Evolutionary conservation across 2,797 vertebrate genomes (phyloP).

Genomic region (Spinus pinus): DNA sequence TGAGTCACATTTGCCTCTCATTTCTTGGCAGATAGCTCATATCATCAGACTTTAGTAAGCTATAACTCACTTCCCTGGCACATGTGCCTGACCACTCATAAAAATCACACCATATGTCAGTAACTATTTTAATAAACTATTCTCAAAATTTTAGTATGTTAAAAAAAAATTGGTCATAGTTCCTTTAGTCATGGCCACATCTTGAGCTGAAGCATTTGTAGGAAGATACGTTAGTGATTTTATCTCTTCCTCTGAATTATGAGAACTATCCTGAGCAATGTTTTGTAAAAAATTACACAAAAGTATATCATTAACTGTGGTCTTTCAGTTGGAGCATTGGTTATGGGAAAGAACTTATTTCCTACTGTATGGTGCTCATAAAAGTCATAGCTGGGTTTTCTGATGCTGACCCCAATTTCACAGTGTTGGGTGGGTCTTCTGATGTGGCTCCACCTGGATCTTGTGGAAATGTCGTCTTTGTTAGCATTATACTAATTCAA

Average conservation of each 20-base stretch:
- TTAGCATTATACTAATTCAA: background rate
- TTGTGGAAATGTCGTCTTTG: background rate
- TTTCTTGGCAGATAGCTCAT: background rate
- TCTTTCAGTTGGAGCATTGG: background rate
- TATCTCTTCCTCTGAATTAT: background rate
- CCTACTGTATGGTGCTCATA: background rate
- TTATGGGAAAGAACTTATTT: background rate
- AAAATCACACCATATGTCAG: background rate
- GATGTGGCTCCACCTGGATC: background rate
- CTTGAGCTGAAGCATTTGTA: background rate
- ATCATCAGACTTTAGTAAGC: background rate
- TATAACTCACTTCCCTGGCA: conserved; percentile 5
- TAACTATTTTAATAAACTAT: conserved; percentile 10
- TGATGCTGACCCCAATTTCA: background rate
- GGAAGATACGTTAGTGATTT: background rate
- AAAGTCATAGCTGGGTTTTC: background rate
- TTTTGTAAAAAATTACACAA: background rate
- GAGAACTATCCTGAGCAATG: background rate
- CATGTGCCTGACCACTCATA: background rate
- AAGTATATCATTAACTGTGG: background rate
- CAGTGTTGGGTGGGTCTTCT: rapidly evolving
- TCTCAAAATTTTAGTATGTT: background rate
- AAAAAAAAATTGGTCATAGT: background rate
- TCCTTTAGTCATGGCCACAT: background rate
- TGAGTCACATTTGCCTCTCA: conserved; percentile 3